Base-by-base conservation (phyloP, 2,797 vertebrate species). In the Oreochromis grahami region DNA sequence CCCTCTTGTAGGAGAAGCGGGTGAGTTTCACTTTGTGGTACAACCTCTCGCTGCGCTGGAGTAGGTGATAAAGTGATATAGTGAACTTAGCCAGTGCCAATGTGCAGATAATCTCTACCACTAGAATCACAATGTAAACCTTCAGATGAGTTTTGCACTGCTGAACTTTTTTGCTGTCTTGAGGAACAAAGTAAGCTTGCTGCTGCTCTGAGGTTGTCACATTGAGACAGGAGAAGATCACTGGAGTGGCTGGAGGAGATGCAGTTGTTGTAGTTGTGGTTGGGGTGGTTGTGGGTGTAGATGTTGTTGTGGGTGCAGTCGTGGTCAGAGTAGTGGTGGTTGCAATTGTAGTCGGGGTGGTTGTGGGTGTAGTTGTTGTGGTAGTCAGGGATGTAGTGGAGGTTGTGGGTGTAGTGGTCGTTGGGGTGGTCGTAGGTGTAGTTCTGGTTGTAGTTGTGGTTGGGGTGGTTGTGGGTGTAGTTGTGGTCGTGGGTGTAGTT, bases 1-100 rank as follows among this genome's bases (percentile, higher is more conserved):
- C 95, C 82, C 91, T 96, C 74, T 83, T 96, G 93, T 95, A 91
- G 48, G 94, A 92, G 80, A 96, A 96, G 32, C 9, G 88, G 2
- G 93, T 97, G 34, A 97, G 94, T 82, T 91, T 95, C 65, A 97
- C 84, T 53, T 74, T 79, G 24, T 89, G 76, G 60, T 86, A 51
- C 17, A 86, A 50, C 70, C 52, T 92, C 84, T 95, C 88, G 21
- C 79, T 88, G 38, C 7, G 2, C 53, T 94, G 92, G 24, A 96
- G 88, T 82, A 95, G 90, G 8, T 50, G 38, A 70, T 95, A 95
- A 38, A 97, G 76, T 26, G 93, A 91, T 52, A 94, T 32, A 2
- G 89, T 92, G 8, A 93, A 85, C 80, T 93, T 96, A 3, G 91
- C 93, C 77, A 97, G 79, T 8, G 85, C 91, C 52, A 96, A 3